Percentiles rank a stretch among this genome's conserved stretches.
Conservation (phyloP, 2,888 invertebrate genomes). For the Hymenopus coronatus region DNA sequence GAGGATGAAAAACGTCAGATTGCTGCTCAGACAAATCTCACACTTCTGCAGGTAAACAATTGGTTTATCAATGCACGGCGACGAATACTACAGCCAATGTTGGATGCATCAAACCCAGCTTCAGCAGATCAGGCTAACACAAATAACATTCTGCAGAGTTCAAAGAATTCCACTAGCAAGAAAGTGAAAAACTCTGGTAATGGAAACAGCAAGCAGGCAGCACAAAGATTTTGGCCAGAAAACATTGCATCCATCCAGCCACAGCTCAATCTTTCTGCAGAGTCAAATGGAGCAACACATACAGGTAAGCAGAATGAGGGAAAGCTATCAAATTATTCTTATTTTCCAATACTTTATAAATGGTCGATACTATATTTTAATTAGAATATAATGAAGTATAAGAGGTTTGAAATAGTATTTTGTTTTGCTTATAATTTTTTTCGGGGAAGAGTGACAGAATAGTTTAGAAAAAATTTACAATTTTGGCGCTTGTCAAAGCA, state of each 20-base stretch:
- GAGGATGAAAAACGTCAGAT: constrained; percentile 91
- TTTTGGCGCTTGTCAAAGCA: no score
- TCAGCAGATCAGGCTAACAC: constrained; percentile 17
- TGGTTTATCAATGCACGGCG: constrained; percentile 94
- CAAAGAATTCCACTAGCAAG: constrained; percentile 51
- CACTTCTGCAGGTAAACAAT: constrained; percentile 84
- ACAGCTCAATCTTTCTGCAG: constrained; percentile 44
- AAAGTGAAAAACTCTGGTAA: constrained; percentile 49
- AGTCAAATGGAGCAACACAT: constrained; percentile 27
- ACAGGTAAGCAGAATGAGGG: constrained; percentile 6
- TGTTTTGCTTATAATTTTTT: no score
- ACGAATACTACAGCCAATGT: constrained; percentile 88
- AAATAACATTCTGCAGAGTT: constrained; percentile 40
- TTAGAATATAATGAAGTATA: neutral
- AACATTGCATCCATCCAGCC: constrained; percentile 61
- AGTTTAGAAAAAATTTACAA: no score
- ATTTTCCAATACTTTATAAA: neutral
- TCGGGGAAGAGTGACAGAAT: no score
- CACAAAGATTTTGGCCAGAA: constrained; percentile 72
- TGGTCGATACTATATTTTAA: neutral
- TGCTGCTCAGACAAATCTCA: constrained; percentile 84
- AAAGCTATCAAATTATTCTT: neutral
- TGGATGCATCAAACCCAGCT: constrained; percentile 65
- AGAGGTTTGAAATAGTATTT: neutral
- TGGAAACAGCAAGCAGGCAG: constrained; percentile 52